Percentiles rank a stretch among this genome's conserved stretches.
Conservation (phyloP, 2,888 invertebrate genomes). For the Tillus elongatus region DNA sequence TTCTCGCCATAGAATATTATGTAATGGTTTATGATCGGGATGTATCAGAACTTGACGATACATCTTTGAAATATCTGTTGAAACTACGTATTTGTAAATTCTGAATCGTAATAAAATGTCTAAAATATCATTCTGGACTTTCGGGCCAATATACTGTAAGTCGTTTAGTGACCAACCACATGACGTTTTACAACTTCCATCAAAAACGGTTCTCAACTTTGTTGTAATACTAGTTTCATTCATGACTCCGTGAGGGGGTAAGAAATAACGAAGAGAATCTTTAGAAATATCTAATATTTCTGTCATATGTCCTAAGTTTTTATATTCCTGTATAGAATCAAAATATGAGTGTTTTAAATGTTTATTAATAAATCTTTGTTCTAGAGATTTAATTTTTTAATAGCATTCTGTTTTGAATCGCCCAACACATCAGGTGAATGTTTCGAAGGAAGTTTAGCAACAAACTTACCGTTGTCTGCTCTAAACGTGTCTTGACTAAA, state of each 20-base stretch:
- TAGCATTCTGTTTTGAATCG: slow-evolving; percentile 3
- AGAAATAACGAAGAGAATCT: neutral
- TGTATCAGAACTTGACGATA: slow-evolving; percentile 1
- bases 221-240: neutral
- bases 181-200: slow-evolving; percentile 1
- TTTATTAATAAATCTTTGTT: neutral
- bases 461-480: slow-evolving; percentile 1
- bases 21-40: neutral
- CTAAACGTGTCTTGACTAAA: neutral
- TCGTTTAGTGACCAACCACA: slow-evolving; percentile 4
- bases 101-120: too few species aligned
- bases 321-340: slow-evolving; percentile 1
- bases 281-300: neutral
- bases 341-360: neutral
- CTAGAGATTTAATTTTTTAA: neutral
- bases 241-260: slow-evolving; percentile 6
- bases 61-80: too few species aligned
- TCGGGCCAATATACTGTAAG: slow-evolving; percentile 1
- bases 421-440: slow-evolving; percentile 1
- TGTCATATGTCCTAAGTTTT: neutral
- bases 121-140: slow-evolving; percentile 5
- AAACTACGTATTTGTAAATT: too few species aligned
- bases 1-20: slow-evolving; percentile 1
- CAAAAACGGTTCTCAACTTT: slow-evolving; percentile 4
- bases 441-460: neutral